Percentiles rank a stretch among this genome's conserved stretches.
These are phyloP conservation scores for Pontoporia blainvillei DNA, from an alignment of 2,113 vertebrate genomes.

Conservation along the genomic window DNA sequence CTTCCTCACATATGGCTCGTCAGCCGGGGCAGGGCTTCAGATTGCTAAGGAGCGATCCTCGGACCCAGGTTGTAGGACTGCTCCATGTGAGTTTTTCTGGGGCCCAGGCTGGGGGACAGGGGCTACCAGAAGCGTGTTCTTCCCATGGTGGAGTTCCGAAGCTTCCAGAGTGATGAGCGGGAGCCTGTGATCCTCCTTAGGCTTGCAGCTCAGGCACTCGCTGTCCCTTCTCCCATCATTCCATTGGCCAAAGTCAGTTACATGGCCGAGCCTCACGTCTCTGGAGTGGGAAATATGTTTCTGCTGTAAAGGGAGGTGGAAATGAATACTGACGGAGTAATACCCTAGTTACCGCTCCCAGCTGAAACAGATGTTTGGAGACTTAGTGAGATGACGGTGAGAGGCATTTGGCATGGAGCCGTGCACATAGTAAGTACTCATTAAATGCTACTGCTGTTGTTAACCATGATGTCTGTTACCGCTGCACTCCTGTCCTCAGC, in stretches of 20 bases:
- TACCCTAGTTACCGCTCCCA: not conserved
- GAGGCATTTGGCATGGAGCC: not conserved
- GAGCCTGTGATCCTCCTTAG: not conserved
- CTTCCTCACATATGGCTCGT: not conserved
- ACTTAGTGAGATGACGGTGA: not conserved
- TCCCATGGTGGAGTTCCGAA: not conserved
- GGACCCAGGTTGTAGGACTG: not conserved
- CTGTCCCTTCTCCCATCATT: not conserved
- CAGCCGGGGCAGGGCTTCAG: too few species aligned
- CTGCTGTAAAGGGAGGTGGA: not conserved
- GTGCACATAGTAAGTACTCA: not conserved
- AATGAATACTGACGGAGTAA: not conserved
- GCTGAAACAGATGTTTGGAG: not conserved
- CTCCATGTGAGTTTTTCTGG: not conserved
- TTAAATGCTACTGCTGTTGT: not conserved
- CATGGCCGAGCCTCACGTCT: not conserved
- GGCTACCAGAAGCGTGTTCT: not conserved
- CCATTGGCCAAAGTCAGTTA: not conserved
- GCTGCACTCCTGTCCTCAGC: too few species aligned
- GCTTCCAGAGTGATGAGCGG: not conserved
- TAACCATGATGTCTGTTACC: not conserved
- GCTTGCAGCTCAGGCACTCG: not conserved
- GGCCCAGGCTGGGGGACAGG: not conserved
- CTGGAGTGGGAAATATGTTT: not conserved
- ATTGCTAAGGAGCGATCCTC: not conserved